Conservation (phyloP, 2,888 invertebrate genomes). For the Tetrapedia diversipes region DNA sequence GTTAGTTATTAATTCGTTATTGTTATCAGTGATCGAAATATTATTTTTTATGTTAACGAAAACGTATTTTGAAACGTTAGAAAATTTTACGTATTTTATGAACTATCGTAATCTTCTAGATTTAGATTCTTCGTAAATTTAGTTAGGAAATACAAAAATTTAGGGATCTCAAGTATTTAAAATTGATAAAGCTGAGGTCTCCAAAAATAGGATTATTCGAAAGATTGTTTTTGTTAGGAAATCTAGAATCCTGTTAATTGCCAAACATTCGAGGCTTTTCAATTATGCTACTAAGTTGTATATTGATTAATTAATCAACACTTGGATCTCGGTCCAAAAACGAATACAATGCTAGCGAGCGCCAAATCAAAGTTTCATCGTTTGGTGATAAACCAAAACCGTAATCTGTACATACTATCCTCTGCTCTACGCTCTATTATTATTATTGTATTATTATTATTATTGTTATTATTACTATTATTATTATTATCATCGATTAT, state of each 20-base stretch:
- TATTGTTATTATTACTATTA: too few relatives aligned
- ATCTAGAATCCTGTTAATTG: background rate
- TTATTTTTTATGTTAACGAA: background rate
- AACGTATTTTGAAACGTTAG: background rate
- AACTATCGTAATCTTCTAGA: background rate
- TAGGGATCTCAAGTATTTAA: background rate
- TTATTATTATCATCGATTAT: slow-evolving; percentile 8
- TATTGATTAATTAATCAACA: slow-evolving; percentile 43
- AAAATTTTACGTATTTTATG: background rate
- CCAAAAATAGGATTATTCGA: background rate
- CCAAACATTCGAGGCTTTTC: slow-evolving; percentile 15
- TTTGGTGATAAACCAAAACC: slow-evolving; percentile 47
- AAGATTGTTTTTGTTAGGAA: background rate
- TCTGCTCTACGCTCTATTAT: slow-evolving; percentile 12
- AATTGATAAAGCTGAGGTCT: background rate
- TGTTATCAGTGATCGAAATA: background rate
- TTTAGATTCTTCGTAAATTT: background rate
- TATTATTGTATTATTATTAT: too few relatives aligned
- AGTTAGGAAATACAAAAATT: background rate
- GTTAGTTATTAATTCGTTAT: slow-evolving; percentile 13
- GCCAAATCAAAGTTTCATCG: slow-evolving; percentile 73
- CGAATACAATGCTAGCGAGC: slow-evolving; percentile 75
- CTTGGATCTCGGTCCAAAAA: slow-evolving; percentile 54
- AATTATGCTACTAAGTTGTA: slow-evolving; percentile 34
- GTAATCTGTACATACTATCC: slow-evolving; percentile 49